phyloP scores from a whole-genome alignment of 1,140 invertebrate genomes.

The Drosophila burlai region DNA sequence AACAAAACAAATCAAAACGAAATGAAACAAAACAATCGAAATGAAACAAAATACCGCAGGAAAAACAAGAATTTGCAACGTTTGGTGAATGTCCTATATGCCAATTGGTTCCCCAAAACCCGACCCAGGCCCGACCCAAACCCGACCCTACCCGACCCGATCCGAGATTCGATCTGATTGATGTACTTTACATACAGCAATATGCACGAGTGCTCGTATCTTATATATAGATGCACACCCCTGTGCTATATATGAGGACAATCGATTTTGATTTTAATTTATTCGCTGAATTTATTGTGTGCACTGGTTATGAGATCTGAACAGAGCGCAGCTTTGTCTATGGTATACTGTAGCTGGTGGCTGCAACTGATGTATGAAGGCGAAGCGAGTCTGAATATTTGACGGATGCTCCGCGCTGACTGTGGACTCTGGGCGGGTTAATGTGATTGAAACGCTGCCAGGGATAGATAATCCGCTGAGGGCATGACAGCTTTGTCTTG shows the following conservation, averaged over 20 bases:
- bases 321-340: neutral
- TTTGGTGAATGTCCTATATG: constrained; percentile 85
- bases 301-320: constrained; percentile 26
- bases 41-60: constrained; percentile 33
- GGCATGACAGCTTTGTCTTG: constrained; percentile 33
- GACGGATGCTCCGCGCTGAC: constrained; percentile 29
- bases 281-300: constrained; percentile 53
- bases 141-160: constrained; percentile 2
- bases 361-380: constrained; percentile 6
- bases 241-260: constrained; percentile 17
- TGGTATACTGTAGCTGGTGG: constrained; percentile 1
- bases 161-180: constrained; percentile 45
- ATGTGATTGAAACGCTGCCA: constrained; percentile 46
- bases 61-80: constrained; percentile 39
- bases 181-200: constrained; percentile 29
- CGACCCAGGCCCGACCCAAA: neutral
- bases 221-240: neutral
- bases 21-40: constrained; percentile 30
- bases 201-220: constrained; percentile 3
- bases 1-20: constrained; percentile 24
- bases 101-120: constrained; percentile 74
- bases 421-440: constrained; percentile 31
- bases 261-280: constrained; percentile 51
- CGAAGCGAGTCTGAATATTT: constrained; percentile 27
- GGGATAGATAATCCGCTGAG: constrained; percentile 28